phyloP scores from a whole-genome alignment of 2,888 invertebrate species.

The Chrysolina haemoptera region DNA sequence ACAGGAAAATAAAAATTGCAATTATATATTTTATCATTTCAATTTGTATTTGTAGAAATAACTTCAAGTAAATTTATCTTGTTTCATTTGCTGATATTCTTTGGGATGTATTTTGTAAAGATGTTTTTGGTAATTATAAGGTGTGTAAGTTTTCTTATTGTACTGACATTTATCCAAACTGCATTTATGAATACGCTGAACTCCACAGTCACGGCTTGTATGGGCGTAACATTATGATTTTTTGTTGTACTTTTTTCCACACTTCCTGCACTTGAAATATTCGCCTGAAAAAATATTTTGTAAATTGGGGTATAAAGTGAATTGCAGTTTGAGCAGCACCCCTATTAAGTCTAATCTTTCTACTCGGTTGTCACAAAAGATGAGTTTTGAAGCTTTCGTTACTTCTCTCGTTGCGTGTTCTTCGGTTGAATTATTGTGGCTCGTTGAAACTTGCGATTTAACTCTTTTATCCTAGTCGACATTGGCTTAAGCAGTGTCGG shows the following conservation, averaged over 20 bases:
- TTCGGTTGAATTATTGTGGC: too few relatives aligned
- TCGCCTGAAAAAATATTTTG: not conserved
- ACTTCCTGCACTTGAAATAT: not conserved
- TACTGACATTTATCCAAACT: constrained; percentile 12
- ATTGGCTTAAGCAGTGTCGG: too few relatives aligned
- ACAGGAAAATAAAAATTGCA: too few relatives aligned
- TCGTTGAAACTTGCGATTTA: too few relatives aligned
- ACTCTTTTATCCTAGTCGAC: too few relatives aligned
- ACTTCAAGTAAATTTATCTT: not conserved
- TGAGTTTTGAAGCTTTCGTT: too few relatives aligned
- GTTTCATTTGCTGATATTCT: constrained; percentile 21
- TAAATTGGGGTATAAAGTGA: too few relatives aligned
- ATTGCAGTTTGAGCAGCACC: not conserved
- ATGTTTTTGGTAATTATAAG: constrained; percentile 25
- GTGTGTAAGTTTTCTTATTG: constrained; percentile 7
- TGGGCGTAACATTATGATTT: constrained; percentile 16
- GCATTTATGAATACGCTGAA: constrained; percentile 2
- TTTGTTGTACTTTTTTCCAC: constrained; percentile 5
- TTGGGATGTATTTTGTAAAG: constrained; percentile 14
- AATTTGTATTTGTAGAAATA: too few relatives aligned
- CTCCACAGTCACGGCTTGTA: constrained; percentile 12
- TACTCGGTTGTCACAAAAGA: too few relatives aligned
- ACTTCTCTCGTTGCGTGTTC: too few relatives aligned
- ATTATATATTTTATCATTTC: too few relatives aligned
- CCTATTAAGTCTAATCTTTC: not conserved